phyloP scores from a whole-genome alignment of 2,113 vertebrate genomes.

The Lepisosteus oculatus region DNA sequence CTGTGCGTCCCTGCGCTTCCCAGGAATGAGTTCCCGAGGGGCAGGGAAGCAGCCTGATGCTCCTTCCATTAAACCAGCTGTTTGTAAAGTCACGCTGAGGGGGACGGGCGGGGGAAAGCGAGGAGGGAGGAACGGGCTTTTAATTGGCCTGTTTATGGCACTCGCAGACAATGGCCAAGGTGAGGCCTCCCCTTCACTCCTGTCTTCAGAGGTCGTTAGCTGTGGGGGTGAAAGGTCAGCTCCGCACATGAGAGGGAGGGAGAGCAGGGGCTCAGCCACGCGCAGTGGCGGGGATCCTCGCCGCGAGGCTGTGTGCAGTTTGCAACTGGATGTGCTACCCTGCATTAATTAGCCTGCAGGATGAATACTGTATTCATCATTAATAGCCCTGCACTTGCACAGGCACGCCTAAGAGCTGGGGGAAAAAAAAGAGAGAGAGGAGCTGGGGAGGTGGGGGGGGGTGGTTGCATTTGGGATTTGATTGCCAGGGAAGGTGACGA shows the following conservation, averaged over 20 bases:
- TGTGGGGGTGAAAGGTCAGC: conserved; percentile 74
- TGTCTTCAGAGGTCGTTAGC: conserved; percentile 81
- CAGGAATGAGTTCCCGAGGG: background rate
- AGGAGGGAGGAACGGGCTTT: conserved; percentile 47
- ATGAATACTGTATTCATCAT: conserved; percentile 11
- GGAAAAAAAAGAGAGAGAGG: background rate
- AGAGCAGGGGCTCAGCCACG: conserved; percentile 9
- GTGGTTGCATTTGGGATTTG: background rate
- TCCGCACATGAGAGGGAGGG: conserved; percentile 46
- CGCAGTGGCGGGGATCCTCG: background rate
- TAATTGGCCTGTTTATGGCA: conserved; percentile 88
- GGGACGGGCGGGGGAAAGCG: background rate
- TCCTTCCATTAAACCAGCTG: background rate
- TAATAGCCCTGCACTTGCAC: conserved; percentile 1
- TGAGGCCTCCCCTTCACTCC: conserved; percentile 82
- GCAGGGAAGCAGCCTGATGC: background rate
- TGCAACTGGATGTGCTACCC: conserved; percentile 7
- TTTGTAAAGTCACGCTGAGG: background rate
- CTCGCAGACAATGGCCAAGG: conserved; percentile 83
- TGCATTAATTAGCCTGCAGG: conserved; percentile 17
- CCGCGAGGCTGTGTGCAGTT: background rate
- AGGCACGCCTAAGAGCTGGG: background rate
- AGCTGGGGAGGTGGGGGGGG: background rate
- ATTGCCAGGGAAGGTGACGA: background rate
- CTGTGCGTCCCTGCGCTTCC: background rate